Evolutionary conservation across 2,888 invertebrate genomes (phyloP), one percentile per base, ranked within the genome.

Genomic region (Microplitis deprimator): DNA sequence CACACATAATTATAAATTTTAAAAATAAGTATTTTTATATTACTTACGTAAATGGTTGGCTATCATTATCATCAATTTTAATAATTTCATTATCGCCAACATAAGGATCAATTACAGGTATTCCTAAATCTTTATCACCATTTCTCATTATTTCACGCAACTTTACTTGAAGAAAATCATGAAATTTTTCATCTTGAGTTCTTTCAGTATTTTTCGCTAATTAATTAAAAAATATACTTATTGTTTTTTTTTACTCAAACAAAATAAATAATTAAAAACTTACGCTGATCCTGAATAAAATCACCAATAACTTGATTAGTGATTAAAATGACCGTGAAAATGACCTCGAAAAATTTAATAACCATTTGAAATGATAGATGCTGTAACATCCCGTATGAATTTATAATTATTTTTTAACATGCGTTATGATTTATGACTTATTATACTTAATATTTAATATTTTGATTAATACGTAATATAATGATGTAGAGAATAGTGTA

Each of bases 31-130:
- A 13, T 13, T 10, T 50, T 10, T 8, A 50, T 50, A 10, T 50
- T 50, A 50, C 10, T 50, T 10, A 50, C 50, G 13, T 13, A 50
- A 50, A 13, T 1, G 8, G 8, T 50, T 50, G 13, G 6, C 50
- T 50, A 13, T 50, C 5, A n/a, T n/a, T n/a, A 13, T 50, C 8
- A 8, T 50, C 50, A 50, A 4, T 29, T 29, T 29, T 29, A 29
- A 75, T 16, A 6, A 20, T 1, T 1, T 75, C 13, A 13, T 76
- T 64, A 39, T 76, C 39, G 16, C 41, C 6, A 6, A 80, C 16
- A 3, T 85, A 0, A 0, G 88, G 88, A 62, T 89, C 89, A 2
- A 86, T 41, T 0, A 77, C 61, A 0, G 88, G 87, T 38, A 89
- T 64, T 13, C 83, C 83, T 0, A 82, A n/a, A 0, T 71, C 68